Evolutionary conservation across 2,113 vertebrate species (phyloP), one percentile per base, ranked within the genome.

Genomic region (Condylura cristata): DNA sequence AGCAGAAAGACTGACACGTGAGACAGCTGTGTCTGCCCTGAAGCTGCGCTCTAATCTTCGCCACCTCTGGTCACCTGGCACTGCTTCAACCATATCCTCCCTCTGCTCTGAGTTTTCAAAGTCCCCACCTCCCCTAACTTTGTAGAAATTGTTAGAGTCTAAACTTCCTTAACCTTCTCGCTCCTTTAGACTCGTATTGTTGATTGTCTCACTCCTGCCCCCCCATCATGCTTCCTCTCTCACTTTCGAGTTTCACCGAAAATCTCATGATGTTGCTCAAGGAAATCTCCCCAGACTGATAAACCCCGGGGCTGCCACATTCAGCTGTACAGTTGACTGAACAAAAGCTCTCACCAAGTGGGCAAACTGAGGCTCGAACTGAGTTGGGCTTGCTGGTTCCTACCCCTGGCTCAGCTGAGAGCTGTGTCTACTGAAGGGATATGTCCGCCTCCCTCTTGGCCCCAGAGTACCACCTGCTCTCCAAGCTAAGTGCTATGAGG

Each of bases 241-340:
- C 17, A 24, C 41, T 37, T 87, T 41, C 46, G 32, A 58, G 70
- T 75, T 91, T 66, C 56, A 72, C 68, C 46, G 68, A n/a, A 61
- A 44, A 60, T 80, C 70, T 83, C 91, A 86, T 56, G 56, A 84
- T 91, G 61, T 71, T 39, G 34, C 44, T 91, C 71, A 60, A 75
- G 70, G 75, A 93, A 95, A 46, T 26, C 32, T 85, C 75, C 76
- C 70, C 70, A 79, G 58, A 65, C n/a, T 46, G 58, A 58, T 44
- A 79, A 74, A 86, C 30, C 63, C 48, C 74, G 32, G 13, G 75
- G 51, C 83, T 78, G 37, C 68, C 72, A 53, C 24, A 34, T 37
- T 70, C 75, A 70, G 39, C 24, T 72, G 58, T 22, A 70, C 16
- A 28, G 66, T 53, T 12, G 24, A 81, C 74, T 90, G 75, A 41